phyloP scores from a whole-genome alignment of 2,113 vertebrate species.

The Pedionomus torquatus region DNA sequence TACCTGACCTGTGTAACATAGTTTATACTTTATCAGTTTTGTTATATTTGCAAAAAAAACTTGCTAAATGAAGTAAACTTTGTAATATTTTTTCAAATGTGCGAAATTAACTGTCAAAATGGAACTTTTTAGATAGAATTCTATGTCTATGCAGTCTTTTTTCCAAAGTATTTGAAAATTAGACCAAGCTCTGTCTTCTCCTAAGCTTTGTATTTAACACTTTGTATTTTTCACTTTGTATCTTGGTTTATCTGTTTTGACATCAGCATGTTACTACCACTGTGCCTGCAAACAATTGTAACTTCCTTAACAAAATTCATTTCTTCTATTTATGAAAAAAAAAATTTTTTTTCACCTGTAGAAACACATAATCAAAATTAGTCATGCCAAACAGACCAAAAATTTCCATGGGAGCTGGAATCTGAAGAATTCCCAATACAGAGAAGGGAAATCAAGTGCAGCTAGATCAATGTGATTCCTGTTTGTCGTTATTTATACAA shows the following conservation, averaged over 20 bases:
- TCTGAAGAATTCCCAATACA: slow-evolving; percentile 37
- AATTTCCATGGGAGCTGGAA: not conserved
- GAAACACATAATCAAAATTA: slow-evolving; percentile 14
- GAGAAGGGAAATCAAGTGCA: slow-evolving; percentile 16
- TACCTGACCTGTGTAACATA: not conserved
- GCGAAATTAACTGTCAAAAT: not conserved
- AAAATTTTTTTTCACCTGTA: not conserved
- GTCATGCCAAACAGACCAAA: not conserved
- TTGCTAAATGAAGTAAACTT: not conserved
- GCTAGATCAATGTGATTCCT: slow-evolving; percentile 35
- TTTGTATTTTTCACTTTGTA: not conserved
- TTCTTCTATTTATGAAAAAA: not conserved
- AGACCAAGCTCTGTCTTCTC: not conserved
- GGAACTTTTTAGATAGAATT: not conserved
- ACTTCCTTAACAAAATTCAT: not conserved
- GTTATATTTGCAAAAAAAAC: not conserved
- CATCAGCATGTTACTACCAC: not conserved
- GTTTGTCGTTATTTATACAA: slow-evolving; percentile 52
- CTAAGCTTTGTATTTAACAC: not conserved
- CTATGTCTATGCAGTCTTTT: not conserved
- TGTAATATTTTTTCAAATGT: not conserved
- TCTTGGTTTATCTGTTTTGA: not conserved
- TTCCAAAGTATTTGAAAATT: not conserved
- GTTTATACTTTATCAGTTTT: not conserved
- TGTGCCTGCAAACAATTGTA: not conserved